Conservation (phyloP, 1,140 invertebrate species). For the Mamestra configurata region DNA sequence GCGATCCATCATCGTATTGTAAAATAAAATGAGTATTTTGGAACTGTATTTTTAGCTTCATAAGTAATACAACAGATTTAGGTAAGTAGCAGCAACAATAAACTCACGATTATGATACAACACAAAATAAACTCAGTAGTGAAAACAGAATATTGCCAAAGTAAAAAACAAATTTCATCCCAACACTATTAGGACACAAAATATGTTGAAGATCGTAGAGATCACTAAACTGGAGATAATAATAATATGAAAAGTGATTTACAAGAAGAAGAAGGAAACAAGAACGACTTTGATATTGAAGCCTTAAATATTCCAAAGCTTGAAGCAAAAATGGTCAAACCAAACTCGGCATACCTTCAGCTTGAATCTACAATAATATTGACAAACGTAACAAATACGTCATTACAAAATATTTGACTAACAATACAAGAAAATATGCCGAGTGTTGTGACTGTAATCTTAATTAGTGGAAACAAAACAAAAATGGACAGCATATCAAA, state of each 20-base stretch:
- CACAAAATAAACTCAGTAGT: no score
- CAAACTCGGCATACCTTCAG: background rate
- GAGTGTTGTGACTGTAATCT: slow-evolving; percentile 44
- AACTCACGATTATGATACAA: background rate
- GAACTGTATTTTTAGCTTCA: background rate
- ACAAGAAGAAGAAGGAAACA: background rate
- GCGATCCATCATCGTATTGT: slow-evolving; percentile 40
- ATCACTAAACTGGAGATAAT: no score
- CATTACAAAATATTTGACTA: slow-evolving; percentile 54
- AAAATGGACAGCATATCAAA: slow-evolving; percentile 40
- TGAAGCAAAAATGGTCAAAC: background rate
- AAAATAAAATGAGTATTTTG: slow-evolving; percentile 31
- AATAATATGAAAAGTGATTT: no score
- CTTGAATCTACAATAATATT: background rate
- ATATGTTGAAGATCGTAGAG: no score
- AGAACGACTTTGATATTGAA: background rate
- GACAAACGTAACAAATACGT: slow-evolving; percentile 45
- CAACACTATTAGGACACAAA: no score
- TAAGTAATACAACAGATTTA: background rate
- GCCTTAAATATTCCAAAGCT: background rate
- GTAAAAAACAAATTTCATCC: background rate
- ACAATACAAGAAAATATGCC: slow-evolving; percentile 48
- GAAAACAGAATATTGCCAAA: background rate
- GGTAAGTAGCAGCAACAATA: background rate
- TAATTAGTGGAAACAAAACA: slow-evolving; percentile 36